Evolutionary conservation across 2,797 vertebrate species (phyloP).

Genomic region (Mormyrus proboscirostris): DNA sequence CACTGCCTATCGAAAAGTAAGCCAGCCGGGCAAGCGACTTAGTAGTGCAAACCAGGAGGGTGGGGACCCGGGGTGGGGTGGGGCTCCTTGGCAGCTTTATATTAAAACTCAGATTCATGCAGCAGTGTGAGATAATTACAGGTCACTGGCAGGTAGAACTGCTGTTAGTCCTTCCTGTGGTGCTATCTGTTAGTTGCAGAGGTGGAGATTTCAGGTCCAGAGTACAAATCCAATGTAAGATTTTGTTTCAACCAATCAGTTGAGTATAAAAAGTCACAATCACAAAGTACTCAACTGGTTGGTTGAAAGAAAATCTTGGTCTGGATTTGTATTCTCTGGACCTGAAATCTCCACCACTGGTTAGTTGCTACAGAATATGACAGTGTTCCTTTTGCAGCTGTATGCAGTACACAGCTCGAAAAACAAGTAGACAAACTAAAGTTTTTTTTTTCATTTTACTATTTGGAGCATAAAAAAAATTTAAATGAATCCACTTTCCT

Average conservation of each 20-base stretch:
- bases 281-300: neutral
- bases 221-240: neutral
- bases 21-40: conserved; percentile 31
- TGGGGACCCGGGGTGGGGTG: neutral
- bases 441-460: neutral
- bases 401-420: too few relatives aligned
- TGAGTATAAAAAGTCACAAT: neutral
- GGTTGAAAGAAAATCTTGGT: neutral
- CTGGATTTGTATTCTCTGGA: neutral
- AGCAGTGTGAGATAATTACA: neutral
- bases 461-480: neutral
- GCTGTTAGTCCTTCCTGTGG: neutral
- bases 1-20: conserved; percentile 96
- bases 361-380: neutral
- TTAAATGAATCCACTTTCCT: neutral
- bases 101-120: neutral
- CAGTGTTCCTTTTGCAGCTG: neutral
- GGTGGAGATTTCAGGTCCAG: neutral
- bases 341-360: neutral
- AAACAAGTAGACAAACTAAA: too few relatives aligned
- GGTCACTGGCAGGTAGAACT: neutral
- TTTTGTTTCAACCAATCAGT: neutral
- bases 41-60: neutral
- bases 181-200: neutral
- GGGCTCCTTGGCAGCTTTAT: neutral